Evolutionary conservation across 2,888 invertebrate genomes (phyloP).

Genomic region (Lasioglossum villosulum): DNA sequence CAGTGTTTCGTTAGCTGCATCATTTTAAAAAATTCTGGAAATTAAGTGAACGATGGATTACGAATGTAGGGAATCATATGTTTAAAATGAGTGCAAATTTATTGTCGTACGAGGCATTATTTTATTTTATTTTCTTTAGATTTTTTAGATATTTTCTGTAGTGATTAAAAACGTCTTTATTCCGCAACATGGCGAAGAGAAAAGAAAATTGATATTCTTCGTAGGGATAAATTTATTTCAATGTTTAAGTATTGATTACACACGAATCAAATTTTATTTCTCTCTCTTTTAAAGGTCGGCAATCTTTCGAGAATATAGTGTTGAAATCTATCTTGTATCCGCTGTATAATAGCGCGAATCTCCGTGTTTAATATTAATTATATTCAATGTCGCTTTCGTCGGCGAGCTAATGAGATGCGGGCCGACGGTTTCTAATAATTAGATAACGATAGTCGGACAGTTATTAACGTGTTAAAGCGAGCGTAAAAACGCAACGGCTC

Average conservation of each 20-base stretch:
- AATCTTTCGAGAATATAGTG: not conserved
- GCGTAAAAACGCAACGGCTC: slow-evolving; percentile 1
- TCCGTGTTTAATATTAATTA: not conserved
- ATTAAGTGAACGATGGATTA: not conserved
- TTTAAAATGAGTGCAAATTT: not conserved
- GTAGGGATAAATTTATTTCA: no score
- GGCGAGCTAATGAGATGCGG: slow-evolving; percentile 13
- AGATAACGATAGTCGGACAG: not conserved
- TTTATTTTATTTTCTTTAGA: no score
- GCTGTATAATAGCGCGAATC: not conserved
- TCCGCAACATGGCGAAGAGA: no score
- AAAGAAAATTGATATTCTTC: no score
- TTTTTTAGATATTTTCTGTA: no score
- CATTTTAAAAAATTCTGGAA: not conserved
- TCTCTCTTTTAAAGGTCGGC: no score
- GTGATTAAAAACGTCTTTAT: no score
- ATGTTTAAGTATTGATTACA: no score
- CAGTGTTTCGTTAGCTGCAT: not conserved
- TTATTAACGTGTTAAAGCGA: not conserved
- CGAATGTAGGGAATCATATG: not conserved
- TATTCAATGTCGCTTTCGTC: slow-evolving; percentile 5
- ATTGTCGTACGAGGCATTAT: not conserved
- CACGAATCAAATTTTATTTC: no score
- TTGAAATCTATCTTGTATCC: not conserved
- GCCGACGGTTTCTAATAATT: slow-evolving; percentile 12